Evolutionary conservation across 1,140 invertebrate genomes (phyloP), one percentile per base, ranked within the genome.

Genomic region (Riptortus pedestris): DNA sequence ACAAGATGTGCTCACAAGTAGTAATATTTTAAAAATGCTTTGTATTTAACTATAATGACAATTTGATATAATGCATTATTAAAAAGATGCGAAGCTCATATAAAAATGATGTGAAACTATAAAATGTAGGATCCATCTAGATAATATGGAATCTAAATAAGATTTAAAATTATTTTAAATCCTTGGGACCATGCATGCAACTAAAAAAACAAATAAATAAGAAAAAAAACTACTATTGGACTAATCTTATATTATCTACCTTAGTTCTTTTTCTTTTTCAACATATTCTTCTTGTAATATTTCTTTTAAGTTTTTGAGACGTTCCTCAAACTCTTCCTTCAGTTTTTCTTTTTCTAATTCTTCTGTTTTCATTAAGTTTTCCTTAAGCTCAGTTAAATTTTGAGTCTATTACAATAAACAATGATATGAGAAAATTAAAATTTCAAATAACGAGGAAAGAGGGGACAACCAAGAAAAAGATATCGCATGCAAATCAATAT

Each of bases 191-290:
- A n/a, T n/a, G n/a, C n/a, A n/a, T n/a, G n/a, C n/a, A n/a, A n/a
- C n/a, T n/a, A n/a, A n/a, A n/a, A n/a, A n/a, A n/a, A n/a, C n/a
- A n/a, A n/a, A n/a, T n/a, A n/a, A n/a, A n/a, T n/a, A n/a, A n/a
- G n/a, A n/a, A n/a, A n/a, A n/a, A n/a, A n/a, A n/a, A n/a, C 47
- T 51, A 51, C 47, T 11, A 51, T 5, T 18, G 16, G 47, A 7
- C 16, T 18, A 18, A 51, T 51, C 18, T 51, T 51, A 5, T 5
- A 9, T 11, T 18, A 52, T n/a, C 14, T 66, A 66, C 65, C 65
- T 66, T 16, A 66, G 27, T 31, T 66, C 31, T 43, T 65, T 66
- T 59, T 65, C 48, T 65, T 66, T 66, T 45, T 27, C 27, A 52
- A 64, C 52, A 12, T 60, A 62, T 52, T 69, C 66, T 43, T 59